These are phyloP conservation scores for Galerucella nymphaeae DNA, from an alignment of 2,888 invertebrate species.

Conservation along the genomic window DNA sequence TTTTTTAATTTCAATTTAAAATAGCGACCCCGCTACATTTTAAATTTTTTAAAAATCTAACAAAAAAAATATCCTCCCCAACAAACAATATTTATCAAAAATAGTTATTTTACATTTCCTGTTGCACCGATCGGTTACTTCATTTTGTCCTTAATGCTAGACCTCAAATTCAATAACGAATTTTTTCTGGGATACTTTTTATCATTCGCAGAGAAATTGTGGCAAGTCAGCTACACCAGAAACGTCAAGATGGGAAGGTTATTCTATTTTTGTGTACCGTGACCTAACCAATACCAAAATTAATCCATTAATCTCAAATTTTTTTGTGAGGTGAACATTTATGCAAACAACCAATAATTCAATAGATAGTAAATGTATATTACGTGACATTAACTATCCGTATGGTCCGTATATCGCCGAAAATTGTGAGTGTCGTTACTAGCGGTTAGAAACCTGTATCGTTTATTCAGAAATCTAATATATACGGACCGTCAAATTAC, in stretches of 20 bases:
- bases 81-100: conserved; percentile 75
- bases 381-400: too few relatives aligned
- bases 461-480: too few relatives aligned
- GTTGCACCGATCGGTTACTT: conserved; percentile 44
- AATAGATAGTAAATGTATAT: too few relatives aligned
- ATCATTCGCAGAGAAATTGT: neutral
- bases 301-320: neutral
- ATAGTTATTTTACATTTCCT: conserved; percentile 68
- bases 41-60: conserved; percentile 66
- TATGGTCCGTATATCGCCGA: too few relatives aligned
- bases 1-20: conserved; percentile 57
- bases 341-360: too few relatives aligned
- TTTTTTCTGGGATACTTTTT: neutral
- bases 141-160: conserved; percentile 20
- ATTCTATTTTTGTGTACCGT: neutral
- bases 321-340: too few relatives aligned
- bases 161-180: conserved; percentile 8
- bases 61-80: conserved; percentile 69
- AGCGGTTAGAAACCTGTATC: too few relatives aligned
- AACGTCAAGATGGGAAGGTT: neutral
- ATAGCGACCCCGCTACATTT: conserved; percentile 63
- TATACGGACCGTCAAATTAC: too few relatives aligned
- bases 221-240: neutral
- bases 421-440: too few relatives aligned
- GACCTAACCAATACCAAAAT: neutral